phyloP scores from a whole-genome alignment of 2,113 vertebrate genomes.

The Plestiodon gilberti region DNA sequence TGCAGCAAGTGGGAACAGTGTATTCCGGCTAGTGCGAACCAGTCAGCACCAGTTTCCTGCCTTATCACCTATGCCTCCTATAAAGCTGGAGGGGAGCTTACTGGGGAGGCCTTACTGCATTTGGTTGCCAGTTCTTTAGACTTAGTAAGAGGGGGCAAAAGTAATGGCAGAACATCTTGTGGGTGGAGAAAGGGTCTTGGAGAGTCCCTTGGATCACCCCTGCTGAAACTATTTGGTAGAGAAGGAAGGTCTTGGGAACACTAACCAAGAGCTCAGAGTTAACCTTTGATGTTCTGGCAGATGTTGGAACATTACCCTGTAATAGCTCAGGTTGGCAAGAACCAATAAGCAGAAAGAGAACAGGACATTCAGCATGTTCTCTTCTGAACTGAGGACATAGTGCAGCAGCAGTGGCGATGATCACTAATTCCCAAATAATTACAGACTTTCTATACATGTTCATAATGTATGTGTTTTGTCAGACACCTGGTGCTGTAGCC shows the following conservation, averaged over 20 bases:
- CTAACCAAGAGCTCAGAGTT: not conserved
- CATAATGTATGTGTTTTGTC: not conserved
- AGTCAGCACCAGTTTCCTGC: too few species aligned
- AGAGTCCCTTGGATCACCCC: not conserved
- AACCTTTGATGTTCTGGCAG: not conserved
- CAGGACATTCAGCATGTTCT: not conserved
- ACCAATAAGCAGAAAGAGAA: not conserved
- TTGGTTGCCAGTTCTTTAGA: not conserved
- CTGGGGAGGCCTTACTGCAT: too few species aligned
- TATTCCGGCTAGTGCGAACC: too few species aligned
- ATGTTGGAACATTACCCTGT: not conserved
- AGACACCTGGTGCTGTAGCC: not conserved
- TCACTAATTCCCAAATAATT: not conserved
- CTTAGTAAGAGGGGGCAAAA: not conserved
- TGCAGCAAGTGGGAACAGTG: too few species aligned
- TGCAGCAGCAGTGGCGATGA: not conserved
- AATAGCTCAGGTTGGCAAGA: not conserved
- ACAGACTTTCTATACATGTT: not conserved
- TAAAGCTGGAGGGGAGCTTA: too few species aligned
- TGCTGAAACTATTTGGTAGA: not conserved
- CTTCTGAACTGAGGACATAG: not conserved
- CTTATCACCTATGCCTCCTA: too few species aligned
- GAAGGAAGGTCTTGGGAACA: not conserved
- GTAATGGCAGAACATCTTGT: not conserved
- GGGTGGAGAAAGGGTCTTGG: not conserved